These are phyloP conservation scores for Apotomis turbidana DNA, from an alignment of 2,888 invertebrate genomes.

Conservation along the genomic window DNA sequence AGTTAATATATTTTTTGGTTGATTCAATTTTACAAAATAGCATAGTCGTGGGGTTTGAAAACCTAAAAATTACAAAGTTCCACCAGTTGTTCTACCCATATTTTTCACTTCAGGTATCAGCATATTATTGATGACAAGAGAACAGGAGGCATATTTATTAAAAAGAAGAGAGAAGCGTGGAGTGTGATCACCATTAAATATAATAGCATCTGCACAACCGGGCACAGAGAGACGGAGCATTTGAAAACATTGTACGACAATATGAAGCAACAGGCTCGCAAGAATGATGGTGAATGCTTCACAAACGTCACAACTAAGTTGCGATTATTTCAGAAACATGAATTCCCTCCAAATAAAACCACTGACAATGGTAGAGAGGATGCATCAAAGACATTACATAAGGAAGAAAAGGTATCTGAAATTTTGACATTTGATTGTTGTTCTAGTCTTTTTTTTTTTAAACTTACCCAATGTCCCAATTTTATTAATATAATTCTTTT, in stretches of 20 bases:
- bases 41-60: too few relatives aligned
- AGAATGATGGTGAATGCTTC: neutral
- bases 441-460: too few relatives aligned
- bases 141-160: slow-evolving; percentile 1
- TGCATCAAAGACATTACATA: neutral
- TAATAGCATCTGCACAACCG: neutral
- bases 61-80: too few relatives aligned
- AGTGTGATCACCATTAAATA: neutral
- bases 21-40: too few relatives aligned
- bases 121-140: slow-evolving; percentile 4
- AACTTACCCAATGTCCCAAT: too few relatives aligned
- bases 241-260: slow-evolving; percentile 5
- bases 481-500: too few relatives aligned
- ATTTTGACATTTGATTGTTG: too few relatives aligned
- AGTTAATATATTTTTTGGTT: too few relatives aligned
- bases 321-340: neutral
- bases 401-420: neutral
- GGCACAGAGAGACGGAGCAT: neutral
- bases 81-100: too few relatives aligned
- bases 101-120: neutral
- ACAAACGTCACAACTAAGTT: neutral
- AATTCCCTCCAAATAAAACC: neutral
- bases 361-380: neutral
- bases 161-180: slow-evolving; percentile 9
- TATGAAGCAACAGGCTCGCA: slow-evolving; percentile 12